A percentile compares a stretch with the other conserved stretches of the same genome.
Evolutionary conservation across 2,113 vertebrate genomes (phyloP).

Genomic region (Vulpes ferrilata): DNA sequence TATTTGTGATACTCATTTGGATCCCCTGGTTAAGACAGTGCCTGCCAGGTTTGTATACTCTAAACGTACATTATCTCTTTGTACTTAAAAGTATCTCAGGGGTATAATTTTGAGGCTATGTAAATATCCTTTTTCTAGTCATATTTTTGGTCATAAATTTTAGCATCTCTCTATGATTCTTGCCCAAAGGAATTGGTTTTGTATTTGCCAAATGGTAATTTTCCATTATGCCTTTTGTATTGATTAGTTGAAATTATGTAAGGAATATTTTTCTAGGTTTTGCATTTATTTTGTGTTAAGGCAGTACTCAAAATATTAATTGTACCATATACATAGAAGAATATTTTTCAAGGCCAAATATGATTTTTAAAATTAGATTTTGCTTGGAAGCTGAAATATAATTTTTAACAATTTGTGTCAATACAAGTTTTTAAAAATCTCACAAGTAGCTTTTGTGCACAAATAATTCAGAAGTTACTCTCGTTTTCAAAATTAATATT

Average conservation of each 20-base stretch:
- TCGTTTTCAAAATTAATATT: background rate
- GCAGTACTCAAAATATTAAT: constrained; percentile 15
- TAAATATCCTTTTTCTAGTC: background rate
- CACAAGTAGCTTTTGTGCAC: background rate
- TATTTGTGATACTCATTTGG: background rate
- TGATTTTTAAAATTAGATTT: background rate
- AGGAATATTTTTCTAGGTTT: background rate
- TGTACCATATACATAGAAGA: background rate
- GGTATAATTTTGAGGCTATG: background rate
- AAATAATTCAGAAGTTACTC: background rate
- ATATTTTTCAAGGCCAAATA: constrained; percentile 14
- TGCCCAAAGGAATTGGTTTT: background rate
- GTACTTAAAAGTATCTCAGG: background rate
- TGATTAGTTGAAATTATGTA: background rate
- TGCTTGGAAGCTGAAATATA: background rate
- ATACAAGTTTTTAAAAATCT: background rate
- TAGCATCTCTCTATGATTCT: background rate
- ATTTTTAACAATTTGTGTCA: background rate
- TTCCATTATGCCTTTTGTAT: background rate
- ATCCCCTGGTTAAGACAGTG: background rate
- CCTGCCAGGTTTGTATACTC: background rate
- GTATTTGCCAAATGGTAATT: constrained; percentile 32
- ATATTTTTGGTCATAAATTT: constrained; percentile 36
- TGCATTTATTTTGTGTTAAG: constrained; percentile 23
- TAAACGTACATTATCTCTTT: background rate